Percentiles rank a stretch among this genome's conserved stretches.
These are phyloP conservation scores for Neotragus pygmaeus DNA, from an alignment of 2,113 vertebrate genomes.

Conservation along the genomic window DNA sequence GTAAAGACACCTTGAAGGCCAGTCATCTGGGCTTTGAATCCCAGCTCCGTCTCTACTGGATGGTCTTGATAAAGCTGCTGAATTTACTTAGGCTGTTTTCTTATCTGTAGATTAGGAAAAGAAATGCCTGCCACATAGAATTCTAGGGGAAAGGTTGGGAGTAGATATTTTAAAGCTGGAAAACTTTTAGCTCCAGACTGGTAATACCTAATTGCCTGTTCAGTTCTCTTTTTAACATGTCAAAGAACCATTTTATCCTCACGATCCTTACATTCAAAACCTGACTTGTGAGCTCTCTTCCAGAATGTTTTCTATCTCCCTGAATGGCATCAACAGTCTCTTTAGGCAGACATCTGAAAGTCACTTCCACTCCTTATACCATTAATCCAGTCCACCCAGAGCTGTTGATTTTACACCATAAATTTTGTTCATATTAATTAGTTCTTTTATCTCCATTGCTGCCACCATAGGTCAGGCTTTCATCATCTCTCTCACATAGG, in stretches of 20 bases:
- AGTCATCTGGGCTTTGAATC: background rate
- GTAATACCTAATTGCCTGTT: background rate
- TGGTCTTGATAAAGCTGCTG: conserved; percentile 4
- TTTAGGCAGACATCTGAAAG: background rate
- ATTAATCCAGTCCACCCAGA: background rate
- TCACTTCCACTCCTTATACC: background rate
- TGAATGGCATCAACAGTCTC: background rate
- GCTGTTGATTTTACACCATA: background rate
- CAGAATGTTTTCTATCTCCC: background rate
- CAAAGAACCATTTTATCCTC: background rate
- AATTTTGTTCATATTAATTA: background rate
- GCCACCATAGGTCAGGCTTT: background rate
- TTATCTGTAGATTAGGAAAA: background rate
- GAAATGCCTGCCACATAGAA: background rate
- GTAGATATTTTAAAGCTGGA: conserved; percentile 13
- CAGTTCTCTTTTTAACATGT: background rate
- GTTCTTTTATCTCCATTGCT: background rate
- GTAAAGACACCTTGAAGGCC: background rate
- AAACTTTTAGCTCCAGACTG: background rate
- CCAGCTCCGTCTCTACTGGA: background rate
- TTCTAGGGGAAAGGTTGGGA: background rate
- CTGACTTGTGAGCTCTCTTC: background rate
- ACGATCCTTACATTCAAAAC: background rate
- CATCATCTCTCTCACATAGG: background rate
- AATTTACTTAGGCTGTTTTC: conserved; percentile 17